These are phyloP conservation scores for Drosophila antonietae DNA, from an alignment of 2,888 invertebrate genomes.

Conservation along the genomic window DNA sequence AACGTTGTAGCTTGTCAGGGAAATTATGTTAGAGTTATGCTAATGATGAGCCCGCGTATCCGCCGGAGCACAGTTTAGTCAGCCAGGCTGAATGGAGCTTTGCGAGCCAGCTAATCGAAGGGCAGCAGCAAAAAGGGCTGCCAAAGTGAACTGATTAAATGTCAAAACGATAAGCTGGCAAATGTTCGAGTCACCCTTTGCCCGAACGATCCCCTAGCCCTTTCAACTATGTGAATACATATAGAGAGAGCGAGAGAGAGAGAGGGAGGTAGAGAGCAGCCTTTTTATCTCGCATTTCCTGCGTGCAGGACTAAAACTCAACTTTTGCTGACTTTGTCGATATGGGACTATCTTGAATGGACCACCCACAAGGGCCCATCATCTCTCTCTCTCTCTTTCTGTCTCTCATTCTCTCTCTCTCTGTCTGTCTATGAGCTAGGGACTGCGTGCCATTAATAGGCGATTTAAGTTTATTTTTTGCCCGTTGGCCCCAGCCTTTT, in stretches of 20 bases:
- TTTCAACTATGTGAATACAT: not conserved
- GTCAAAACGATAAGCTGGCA: constrained; percentile 61
- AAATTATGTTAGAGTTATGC: constrained; percentile 77
- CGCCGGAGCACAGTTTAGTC: constrained; percentile 40
- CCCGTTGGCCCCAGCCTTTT: constrained; percentile 62
- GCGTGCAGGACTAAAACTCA: constrained; percentile 58
- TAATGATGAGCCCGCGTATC: constrained; percentile 69
- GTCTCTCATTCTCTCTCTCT: constrained; percentile 2
- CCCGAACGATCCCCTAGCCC: not conserved
- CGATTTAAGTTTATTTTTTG: constrained; percentile 78
- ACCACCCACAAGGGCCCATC: constrained; percentile 11
- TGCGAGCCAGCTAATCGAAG: constrained; percentile 12
- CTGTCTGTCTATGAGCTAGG: constrained; percentile 10
- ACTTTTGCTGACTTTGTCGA: constrained; percentile 74
- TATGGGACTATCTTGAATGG: constrained; percentile 41
- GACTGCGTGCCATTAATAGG: constrained; percentile 65
- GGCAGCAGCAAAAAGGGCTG: constrained; percentile 26
- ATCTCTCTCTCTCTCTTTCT: not conserved
- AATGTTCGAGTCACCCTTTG: constrained; percentile 13
- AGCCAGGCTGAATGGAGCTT: not conserved
- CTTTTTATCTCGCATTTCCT: constrained; percentile 52
- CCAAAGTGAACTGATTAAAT: constrained; percentile 60
- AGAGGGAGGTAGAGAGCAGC: constrained; percentile 7
- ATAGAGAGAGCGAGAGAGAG: constrained; percentile 1
- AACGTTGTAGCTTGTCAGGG: constrained; percentile 53